Evolutionary conservation across 2,888 invertebrate genomes (phyloP).

Genomic region (Onthophagus sagittarius): DNA sequence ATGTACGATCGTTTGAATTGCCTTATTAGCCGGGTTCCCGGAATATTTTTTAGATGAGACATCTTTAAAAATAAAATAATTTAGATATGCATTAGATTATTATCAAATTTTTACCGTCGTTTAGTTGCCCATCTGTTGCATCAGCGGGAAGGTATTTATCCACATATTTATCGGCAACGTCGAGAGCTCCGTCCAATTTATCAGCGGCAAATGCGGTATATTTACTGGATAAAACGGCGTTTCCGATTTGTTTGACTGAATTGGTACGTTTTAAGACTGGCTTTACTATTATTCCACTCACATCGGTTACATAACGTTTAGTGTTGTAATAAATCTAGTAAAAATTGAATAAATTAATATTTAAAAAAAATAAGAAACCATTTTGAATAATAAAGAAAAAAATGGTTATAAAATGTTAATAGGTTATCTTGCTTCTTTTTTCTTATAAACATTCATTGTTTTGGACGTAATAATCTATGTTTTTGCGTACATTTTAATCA

Average conservation of each 20-base stretch:
- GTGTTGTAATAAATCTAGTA: conserved; percentile 74
- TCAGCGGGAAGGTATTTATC: conserved; percentile 76
- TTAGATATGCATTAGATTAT: background rate
- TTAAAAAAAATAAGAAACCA: background rate
- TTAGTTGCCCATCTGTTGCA: conserved; percentile 54
- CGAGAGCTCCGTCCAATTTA: conserved; percentile 69
- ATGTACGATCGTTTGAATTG: conserved; percentile 73
- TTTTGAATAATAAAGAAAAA: no score
- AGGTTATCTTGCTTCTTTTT: no score
- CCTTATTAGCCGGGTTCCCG: conserved; percentile 51
- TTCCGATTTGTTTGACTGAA: conserved; percentile 76
- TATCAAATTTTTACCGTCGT: conserved; percentile 54
- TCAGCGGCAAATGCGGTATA: conserved; percentile 72
- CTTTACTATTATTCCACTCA: conserved; percentile 55
- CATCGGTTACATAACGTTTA: conserved; percentile 65
- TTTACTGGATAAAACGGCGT: conserved; percentile 64
- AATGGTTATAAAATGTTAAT: no score
- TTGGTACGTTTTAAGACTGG: conserved; percentile 75
- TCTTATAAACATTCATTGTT: no score
- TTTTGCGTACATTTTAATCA: no score
- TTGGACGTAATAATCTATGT: no score
- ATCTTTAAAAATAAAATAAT: conserved; percentile 1
- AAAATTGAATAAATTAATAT: background rate
- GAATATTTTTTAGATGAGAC: conserved; percentile 46
- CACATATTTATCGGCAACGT: conserved; percentile 76